phyloP scores from a whole-genome alignment of 35 echinoderm and acorn worm species.

The Hemicentrotus pulcherrimus region DNA sequence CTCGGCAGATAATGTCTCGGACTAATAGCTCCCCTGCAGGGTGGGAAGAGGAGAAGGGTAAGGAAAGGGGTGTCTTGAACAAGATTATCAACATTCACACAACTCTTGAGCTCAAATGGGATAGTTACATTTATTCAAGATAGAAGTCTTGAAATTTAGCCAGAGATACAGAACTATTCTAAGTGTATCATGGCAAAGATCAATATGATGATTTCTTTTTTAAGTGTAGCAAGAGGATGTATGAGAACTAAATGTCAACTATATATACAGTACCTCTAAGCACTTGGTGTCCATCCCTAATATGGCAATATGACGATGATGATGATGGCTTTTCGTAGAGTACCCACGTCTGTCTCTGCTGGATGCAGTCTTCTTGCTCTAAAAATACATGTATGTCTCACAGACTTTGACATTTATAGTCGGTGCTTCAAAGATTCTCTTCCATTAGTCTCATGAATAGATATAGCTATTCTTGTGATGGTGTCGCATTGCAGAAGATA shows the following conservation, averaged over 20 bases:
- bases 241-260: not conserved
- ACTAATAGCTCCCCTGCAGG: conserved; percentile 32
- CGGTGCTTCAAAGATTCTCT: not conserved
- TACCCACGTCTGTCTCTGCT: not conserved
- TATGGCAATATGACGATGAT: not conserved
- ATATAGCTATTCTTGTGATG: not conserved
- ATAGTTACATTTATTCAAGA: not conserved
- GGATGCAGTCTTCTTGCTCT: not conserved
- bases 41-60: conserved; percentile 24
- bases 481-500: no score
- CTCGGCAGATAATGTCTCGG: conserved; percentile 36
- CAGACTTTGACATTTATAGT: not conserved
- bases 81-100: not conserved
- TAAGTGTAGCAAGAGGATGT: not conserved
- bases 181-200: not conserved
- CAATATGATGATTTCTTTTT: not conserved
- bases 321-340: not conserved
- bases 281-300: not conserved
- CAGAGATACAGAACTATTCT: not conserved
- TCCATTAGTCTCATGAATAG: not conserved
- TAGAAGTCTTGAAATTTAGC: not conserved
- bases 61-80: not conserved
- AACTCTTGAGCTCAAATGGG: not conserved
- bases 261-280: not conserved
- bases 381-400: not conserved